Base-by-base conservation (phyloP, 2,113 vertebrate species). In the Apteryx mantelli region DNA sequence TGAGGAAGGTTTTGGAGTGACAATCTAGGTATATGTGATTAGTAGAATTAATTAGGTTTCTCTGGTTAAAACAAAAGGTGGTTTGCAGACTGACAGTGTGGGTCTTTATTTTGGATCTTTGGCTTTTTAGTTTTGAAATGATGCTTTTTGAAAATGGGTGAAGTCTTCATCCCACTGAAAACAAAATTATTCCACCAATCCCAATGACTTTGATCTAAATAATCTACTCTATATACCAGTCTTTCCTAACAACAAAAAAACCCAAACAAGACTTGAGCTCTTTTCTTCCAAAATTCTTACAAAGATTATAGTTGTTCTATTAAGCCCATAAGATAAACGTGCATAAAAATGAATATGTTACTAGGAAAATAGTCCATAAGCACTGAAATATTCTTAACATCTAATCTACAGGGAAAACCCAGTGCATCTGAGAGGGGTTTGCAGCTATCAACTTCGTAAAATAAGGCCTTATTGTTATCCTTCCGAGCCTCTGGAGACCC, bases 261-360 rank as follows among this genome's bases (percentile, higher is more conserved):
- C 48, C 48, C 50, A 50, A 88, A 63, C 60, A 1, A 60, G 68
- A 55, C 28, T 1, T 42, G 28, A 93, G 11, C 22, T 81, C 24
- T 60, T 18, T 25, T 74, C 55, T 83, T 70, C 28, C 14, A 61
- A 26, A 74, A 25, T 61, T 92, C 81, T 73, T 48, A 34, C 52
- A 83, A 82, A 58, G 17, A 44, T 17, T 53, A 16, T 52, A 64
- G 30, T n/a, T 87, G 44, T 74, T 73, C 91, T 46, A 25, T 63
- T 92, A 9, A 77, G 65, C 53, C 40, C 11, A 2, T 81, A 50
- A 71, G 36, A 55, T 21, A 85, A 91, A 82, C 8, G 14, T 64
- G 40, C 71, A 81, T 91, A 95, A 86, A 93, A 96, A 86, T 91
- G 88, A 94, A 38, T 66, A 83, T 64, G 79, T 86, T 77, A 55